phyloP scores from a whole-genome alignment of 2,888 invertebrate genomes.

The Eudasyphora cyanicolor region DNA sequence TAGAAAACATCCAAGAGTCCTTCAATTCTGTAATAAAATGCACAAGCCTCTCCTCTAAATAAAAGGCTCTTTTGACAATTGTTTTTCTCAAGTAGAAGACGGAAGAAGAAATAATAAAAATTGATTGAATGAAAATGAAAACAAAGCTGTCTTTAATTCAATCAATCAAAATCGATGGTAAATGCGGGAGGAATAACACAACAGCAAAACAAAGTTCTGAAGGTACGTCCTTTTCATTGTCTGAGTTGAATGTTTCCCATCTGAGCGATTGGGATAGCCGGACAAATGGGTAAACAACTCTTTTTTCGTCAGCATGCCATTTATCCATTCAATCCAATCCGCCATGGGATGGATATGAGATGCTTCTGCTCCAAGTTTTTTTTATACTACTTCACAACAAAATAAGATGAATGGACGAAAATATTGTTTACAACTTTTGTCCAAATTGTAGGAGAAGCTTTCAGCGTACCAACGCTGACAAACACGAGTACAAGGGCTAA shows the following conservation, averaged over 20 bases:
- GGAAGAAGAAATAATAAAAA: too few species aligned
- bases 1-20: slow-evolving; percentile 1
- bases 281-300: slow-evolving; percentile 41
- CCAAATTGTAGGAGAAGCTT: background rate
- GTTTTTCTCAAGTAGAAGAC: background rate
- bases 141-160: slow-evolving; percentile 32
- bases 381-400: background rate
- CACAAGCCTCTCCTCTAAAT: background rate
- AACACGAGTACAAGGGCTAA: background rate
- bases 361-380: too few species aligned
- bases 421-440: slow-evolving; percentile 38
- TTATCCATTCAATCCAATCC: background rate
- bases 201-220: slow-evolving; percentile 21
- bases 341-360: too few species aligned
- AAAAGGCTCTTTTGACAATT: background rate
- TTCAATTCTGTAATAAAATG: background rate
- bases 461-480: background rate
- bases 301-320: background rate
- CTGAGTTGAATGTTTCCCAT: slow-evolving; percentile 26
- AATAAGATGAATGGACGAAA: slow-evolving; percentile 21
- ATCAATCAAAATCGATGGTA: slow-evolving; percentile 60
- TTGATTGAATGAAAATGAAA: background rate
- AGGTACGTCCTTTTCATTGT: slow-evolving; percentile 10
- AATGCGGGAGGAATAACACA: too few species aligned
- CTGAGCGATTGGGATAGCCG: background rate